These are phyloP conservation scores for Brachionus calyciflorus DNA, from an alignment of 1,140 invertebrate species.

Conservation along the genomic window DNA sequence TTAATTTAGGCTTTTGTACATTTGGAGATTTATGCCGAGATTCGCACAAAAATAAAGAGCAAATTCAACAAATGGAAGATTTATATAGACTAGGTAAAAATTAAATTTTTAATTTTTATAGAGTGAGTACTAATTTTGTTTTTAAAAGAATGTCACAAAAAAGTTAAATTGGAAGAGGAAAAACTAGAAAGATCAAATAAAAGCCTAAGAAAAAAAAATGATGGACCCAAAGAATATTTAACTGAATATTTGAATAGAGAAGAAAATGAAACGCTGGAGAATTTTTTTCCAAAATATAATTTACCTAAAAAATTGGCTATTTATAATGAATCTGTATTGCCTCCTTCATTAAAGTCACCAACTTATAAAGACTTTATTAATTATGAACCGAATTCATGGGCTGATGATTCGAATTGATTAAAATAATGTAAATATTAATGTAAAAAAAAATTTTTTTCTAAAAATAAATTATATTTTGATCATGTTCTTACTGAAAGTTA, in stretches of 20 bases:
- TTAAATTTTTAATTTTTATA: neutral
- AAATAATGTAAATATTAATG: too few relatives aligned
- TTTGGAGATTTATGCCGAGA: slow-evolving; percentile 11
- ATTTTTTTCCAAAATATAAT: slow-evolving; percentile 26
- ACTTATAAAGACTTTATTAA: slow-evolving; percentile 19
- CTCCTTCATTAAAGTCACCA: slow-evolving; percentile 5
- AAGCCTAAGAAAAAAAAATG: neutral
- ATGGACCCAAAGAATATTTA: neutral
- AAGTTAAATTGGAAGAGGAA: slow-evolving; percentile 3
- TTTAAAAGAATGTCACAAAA: slow-evolving; percentile 18
- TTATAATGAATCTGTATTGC: neutral
- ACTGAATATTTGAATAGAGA: neutral
- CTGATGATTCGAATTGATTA: too few relatives aligned
- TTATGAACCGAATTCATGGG: slow-evolving; percentile 31
- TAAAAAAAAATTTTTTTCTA: too few relatives aligned
- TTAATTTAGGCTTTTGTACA: neutral
- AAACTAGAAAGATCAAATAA: neutral
- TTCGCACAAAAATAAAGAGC: slow-evolving; percentile 20
- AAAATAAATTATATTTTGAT: too few relatives aligned
- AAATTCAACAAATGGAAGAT: slow-evolving; percentile 30
- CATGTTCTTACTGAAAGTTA: too few relatives aligned
- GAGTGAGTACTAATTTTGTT: neutral
- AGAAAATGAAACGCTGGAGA: neutral
- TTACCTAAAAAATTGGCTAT: neutral
- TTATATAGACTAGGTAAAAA: slow-evolving; percentile 21